Percentiles rank a stretch among this genome's conserved stretches.
These are phyloP conservation scores for Orthonevra nobilis DNA, from an alignment of 2,888 invertebrate genomes.

Conservation along the genomic window DNA sequence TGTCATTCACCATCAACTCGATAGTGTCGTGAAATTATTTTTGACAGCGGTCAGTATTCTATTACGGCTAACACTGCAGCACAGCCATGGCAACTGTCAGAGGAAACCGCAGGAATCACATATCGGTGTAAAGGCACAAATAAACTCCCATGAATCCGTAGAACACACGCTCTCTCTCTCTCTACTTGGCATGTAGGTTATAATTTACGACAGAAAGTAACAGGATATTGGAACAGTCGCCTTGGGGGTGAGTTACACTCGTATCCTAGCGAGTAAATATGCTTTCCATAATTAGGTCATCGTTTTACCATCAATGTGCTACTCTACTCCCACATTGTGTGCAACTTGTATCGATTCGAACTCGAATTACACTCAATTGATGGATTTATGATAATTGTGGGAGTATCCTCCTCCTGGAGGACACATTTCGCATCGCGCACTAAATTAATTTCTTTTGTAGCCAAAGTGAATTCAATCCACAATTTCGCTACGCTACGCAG, in stretches of 20 bases:
- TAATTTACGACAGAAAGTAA: slow-evolving; percentile 38
- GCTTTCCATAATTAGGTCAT: slow-evolving; percentile 41
- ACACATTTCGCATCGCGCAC: slow-evolving; percentile 29
- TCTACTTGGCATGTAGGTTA: neutral
- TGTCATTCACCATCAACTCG: too few relatives aligned
- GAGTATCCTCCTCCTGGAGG: neutral
- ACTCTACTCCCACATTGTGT: neutral
- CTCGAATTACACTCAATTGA: slow-evolving; percentile 43
- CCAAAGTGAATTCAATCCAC: slow-evolving; percentile 15
- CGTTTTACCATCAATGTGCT: slow-evolving; percentile 8
- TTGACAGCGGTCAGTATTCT: slow-evolving; percentile 42
- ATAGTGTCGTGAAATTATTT: slow-evolving; percentile 21
- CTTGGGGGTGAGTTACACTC: slow-evolving; percentile 24
- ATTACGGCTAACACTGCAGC: slow-evolving; percentile 46
- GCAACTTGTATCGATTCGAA: slow-evolving; percentile 21
- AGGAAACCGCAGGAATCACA: slow-evolving; percentile 19
- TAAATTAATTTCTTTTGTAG: slow-evolving; percentile 31
- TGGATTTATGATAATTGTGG: slow-evolving; percentile 39
- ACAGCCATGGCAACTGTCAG: slow-evolving; percentile 20
- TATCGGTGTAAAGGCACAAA: slow-evolving; percentile 18
- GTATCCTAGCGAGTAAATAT: slow-evolving; percentile 28
- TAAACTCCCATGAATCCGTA: too few relatives aligned
- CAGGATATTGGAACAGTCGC: slow-evolving; percentile 22
- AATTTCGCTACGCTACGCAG: neutral
- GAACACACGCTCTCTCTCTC: too few relatives aligned